Evolutionary conservation across 2,797 vertebrate species (phyloP), one percentile per base, ranked within the genome.

Genomic region (Nyctibius grandis): DNA sequence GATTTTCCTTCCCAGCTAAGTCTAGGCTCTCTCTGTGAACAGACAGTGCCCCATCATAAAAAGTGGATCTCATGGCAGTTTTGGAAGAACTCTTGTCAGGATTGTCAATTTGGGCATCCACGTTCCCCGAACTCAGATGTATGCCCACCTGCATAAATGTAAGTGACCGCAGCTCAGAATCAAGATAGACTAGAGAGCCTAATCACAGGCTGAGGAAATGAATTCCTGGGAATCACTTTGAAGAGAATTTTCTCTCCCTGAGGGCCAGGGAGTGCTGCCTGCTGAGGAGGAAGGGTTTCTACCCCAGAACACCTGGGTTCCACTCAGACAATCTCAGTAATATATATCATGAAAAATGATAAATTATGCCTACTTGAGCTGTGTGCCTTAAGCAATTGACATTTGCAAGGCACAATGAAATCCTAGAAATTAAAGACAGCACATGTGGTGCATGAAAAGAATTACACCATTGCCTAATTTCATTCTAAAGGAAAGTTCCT

Each of bases 191-290:
- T 91, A 45, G 65, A 86, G 95, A 94, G 88, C 19, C 59, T 81
- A 48, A 70, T 76, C 67, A 86, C 31, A 82, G 54, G 47, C 63
- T 65, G 33, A 92, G 91, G 94, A 96, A 95, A 96, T 88, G n/a
- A 95, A 96, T 96, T 92, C 92, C 92, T 88, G 69, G 69, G 82
- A 97, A 90, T 81, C 76, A 88, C 85, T 97, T 89, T 95, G 88
- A 93, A 94, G 85, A 88, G 63, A 83, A 78, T 79, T 77, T 57
- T 92, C 44, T 91, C 57, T 86, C 94, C 95, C 92, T 0, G 16
- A 76, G 85, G 96, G 93, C 61, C 61, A 86, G 57, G 61, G 73
- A 69, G 73, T 84, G 79, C 63, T 91, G 79, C 47, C 36, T 85
- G 80, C 65, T 2, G 47, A 86, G 63, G 45, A 93, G 84, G 53